Base-by-base conservation (phyloP, 2,113 vertebrate species). In the Ascaphus truei region DNA sequence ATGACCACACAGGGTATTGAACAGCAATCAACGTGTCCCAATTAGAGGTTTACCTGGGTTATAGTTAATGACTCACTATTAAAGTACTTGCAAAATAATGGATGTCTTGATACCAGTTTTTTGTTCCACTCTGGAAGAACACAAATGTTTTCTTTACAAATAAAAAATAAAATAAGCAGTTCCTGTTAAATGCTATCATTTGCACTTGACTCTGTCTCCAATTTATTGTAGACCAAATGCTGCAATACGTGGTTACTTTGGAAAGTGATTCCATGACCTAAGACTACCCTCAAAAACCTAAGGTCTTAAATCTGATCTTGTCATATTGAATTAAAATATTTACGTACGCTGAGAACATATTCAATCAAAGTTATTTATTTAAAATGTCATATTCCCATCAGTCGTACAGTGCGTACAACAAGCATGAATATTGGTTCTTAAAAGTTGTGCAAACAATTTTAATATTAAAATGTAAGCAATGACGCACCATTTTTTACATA, bases 171-270 rank as follows among this genome's bases (percentile, higher is more conserved):
- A 90, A 86, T 86, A 86, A 83, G 78, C 80, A 53, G 89, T 85
- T 84, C 85, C 89, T 86, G 82, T 85, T 72, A 88, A 89, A 84
- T 88, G 76, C 88, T 91, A 80, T 89, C 91, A 92, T 92, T 92
- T 92, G 82, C 83, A 81, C 84, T 80, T 73, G 85, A 90, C 73
- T 86, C 79, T 63, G 77, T 86, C 89, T 88, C 84, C 88, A 89
- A 69, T 68, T 76, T 52, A 50, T 51, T 79, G 50, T 56, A 75
- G 71, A 83, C 84, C 84, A 89, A 88, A 82, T 51, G 76, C 81
- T 79, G 80, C 76, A 84, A 82, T 81, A 84, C 77, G 74, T 81
- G 86, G 85, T 87, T 90, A 85, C 85, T 90, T 85, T 86, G 88
- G 82, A 89, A 85, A 80, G 79, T 73, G 71, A 75, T 58, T 86